Base-by-base conservation (phyloP, 2,113 vertebrate species). In the Solea senegalensis region DNA sequence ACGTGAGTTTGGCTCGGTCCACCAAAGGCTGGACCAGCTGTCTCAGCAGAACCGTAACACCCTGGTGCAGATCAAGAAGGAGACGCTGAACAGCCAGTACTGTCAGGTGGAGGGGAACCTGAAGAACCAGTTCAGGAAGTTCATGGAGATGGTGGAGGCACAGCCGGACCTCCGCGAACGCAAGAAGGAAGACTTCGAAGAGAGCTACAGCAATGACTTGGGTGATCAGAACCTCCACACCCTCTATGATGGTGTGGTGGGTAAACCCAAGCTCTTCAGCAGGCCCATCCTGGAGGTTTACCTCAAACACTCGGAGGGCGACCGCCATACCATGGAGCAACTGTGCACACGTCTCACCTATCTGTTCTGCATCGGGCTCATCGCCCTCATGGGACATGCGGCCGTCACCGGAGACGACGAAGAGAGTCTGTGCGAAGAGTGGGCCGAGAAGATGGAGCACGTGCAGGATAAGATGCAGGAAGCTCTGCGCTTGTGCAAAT, bases 301-400 rank as follows among this genome's bases (percentile, higher is more conserved):
- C 83, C 80, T 93, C 84, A 88, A 85, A 73, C 86, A 94, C 85
- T 93, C 91, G 0, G 71, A 89, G 4, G 86, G 89, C 1, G 86
- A 94, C 69, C 88, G 80, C 0, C 53, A 2, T 34, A 85, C 84
- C 44, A 93, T 95, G 94, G 93, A 94, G 80, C 84, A 64, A 0
- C 91, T 95, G 46, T 94, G 93, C 88, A 94, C 90, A 0, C 92
- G 89, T 41, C 92, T 95, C 81, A 94, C 90, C 52, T 91, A 93
- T 73, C 89, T 95, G 52, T 95, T 95, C 91, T 93, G 92, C 91
- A 94, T 95, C 48, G 94, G 93, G 68, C 92, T 94, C 77, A 94
- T 94, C 48, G 92, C 93, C 14, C 85, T 94, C 16, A 94, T 94
- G 92, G 93, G 92, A 76, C 92, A 93, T 40, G 65, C 91, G 1